A percentile compares a stretch with the other conserved stretches of the same genome.
Evolutionary conservation across 2,888 invertebrate species (phyloP).

Genomic region (Prostheceraeus crozeri): DNA sequence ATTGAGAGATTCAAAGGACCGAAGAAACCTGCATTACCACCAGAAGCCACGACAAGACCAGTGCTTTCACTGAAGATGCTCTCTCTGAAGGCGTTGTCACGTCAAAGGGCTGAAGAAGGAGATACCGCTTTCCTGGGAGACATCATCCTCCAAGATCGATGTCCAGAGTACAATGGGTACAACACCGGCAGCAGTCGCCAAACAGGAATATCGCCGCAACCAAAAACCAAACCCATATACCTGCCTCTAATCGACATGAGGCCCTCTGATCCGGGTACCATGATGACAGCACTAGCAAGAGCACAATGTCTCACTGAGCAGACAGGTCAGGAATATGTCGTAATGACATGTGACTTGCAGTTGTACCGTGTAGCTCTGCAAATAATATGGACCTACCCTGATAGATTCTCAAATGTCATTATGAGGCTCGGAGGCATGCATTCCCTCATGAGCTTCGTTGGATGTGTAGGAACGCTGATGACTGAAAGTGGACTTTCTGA

Average conservation of each 20-base stretch:
- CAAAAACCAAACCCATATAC: conserved; percentile 39
- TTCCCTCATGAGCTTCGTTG: conserved; percentile 30
- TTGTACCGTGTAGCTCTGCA: conserved; percentile 41
- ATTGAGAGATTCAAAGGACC: conserved; percentile 32
- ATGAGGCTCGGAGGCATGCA: conserved; percentile 35
- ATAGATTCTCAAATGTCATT: conserved; percentile 31
- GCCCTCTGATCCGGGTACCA: conserved; percentile 40
- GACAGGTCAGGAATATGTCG: conserved; percentile 34
- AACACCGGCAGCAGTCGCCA: conserved; percentile 39
- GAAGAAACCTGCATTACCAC: conserved; percentile 37
- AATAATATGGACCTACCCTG: conserved; percentile 41
- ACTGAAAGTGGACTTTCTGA: conserved; percentile 42
- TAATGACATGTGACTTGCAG: conserved; percentile 42
- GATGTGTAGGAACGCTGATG: conserved; percentile 40
- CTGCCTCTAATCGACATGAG: conserved; percentile 39
- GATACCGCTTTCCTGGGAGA: conserved; percentile 37
- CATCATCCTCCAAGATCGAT: background rate
- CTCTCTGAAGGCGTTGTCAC: conserved; percentile 12
- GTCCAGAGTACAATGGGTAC: conserved; percentile 40
- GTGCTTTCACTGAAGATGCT: conserved; percentile 25
- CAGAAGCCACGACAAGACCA: background rate
- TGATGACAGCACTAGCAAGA: conserved; percentile 39
- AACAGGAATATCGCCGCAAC: conserved; percentile 33
- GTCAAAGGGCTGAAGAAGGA: background rate
- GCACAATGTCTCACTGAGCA: conserved; percentile 37